phyloP scores from a whole-genome alignment of 2,888 invertebrate species.

The Patella caerulea region DNA sequence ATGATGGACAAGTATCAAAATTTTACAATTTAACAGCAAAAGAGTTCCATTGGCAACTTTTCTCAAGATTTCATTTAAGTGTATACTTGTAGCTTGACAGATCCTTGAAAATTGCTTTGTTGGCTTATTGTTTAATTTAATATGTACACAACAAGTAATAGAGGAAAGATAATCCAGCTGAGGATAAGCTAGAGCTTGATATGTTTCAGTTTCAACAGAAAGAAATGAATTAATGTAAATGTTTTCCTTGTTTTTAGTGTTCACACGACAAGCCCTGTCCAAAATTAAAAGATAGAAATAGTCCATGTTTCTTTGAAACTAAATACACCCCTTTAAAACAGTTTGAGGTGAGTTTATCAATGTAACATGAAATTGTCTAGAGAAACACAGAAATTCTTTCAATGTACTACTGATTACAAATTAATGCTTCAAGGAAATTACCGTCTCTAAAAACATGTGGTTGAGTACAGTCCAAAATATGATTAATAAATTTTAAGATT shows the following conservation, averaged over 20 bases:
- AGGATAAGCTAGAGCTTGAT: background rate
- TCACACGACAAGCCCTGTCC: conserved; percentile 88
- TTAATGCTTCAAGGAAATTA: too few relatives aligned
- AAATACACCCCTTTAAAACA: conserved; percentile 73
- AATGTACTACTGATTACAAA: too few relatives aligned
- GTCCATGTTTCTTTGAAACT: conserved; percentile 85
- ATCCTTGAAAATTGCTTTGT: conserved; percentile 73
- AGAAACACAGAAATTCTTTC: too few relatives aligned
- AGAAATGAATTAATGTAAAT: background rate
- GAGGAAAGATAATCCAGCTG: background rate
- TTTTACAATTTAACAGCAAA: too few relatives aligned
- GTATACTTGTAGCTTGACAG: conserved; percentile 37
- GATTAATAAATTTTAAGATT: too few relatives aligned
- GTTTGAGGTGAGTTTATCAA: background rate
- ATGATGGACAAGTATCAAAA: too few relatives aligned
- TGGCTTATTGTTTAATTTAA: conserved; percentile 79
- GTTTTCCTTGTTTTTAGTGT: conserved; percentile 76
- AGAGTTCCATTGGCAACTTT: background rate
- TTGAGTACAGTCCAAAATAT: too few relatives aligned
- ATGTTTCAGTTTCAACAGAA: too few relatives aligned
- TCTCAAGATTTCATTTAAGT: conserved; percentile 26
- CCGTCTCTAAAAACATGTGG: too few relatives aligned
- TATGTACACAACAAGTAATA: conserved; percentile 1
- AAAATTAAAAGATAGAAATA: conserved; percentile 75
- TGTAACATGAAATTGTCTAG: too few relatives aligned